Conservation (phyloP, 2,888 invertebrate genomes). For the Nasonia oneida region DNA sequence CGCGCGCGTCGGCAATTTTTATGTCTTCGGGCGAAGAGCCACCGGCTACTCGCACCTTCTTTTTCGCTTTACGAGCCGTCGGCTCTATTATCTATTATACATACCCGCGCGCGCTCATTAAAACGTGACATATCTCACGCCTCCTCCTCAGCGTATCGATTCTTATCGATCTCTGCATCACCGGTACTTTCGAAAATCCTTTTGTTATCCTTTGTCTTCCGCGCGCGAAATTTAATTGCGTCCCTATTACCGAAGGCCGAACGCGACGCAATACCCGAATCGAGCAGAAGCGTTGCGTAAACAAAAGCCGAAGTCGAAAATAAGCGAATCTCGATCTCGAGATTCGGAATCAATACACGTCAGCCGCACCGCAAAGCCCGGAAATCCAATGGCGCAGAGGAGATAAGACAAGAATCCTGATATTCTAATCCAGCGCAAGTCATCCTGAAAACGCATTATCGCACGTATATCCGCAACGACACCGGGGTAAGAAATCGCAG, state of each 20-base stretch:
- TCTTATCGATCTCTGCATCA: background rate
- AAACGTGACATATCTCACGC: conserved; percentile 2
- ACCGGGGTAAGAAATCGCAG: conserved; percentile 12
- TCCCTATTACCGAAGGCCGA: background rate
- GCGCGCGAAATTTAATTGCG: background rate
- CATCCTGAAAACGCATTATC: conserved; percentile 13
- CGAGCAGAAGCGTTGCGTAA: background rate
- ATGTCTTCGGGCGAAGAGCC: conserved; percentile 8
- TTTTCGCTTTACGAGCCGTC: background rate
- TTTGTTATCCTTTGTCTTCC: background rate
- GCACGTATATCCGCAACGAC: background rate
- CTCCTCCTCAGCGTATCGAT: background rate
- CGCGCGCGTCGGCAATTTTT: background rate
- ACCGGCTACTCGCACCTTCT: background rate
- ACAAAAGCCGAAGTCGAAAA: too few species aligned
- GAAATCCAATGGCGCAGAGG: background rate
- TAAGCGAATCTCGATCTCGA: too few species aligned
- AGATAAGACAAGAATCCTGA: background rate
- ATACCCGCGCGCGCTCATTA: background rate
- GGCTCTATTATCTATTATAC: too few species aligned
- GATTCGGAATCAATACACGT: too few species aligned
- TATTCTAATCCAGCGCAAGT: background rate
- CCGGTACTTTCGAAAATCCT: background rate
- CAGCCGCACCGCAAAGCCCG: background rate
- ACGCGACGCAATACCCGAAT: background rate